Evolutionary conservation across 1,140 invertebrate genomes (phyloP).

Genomic region (Brachionus manjavacas): DNA sequence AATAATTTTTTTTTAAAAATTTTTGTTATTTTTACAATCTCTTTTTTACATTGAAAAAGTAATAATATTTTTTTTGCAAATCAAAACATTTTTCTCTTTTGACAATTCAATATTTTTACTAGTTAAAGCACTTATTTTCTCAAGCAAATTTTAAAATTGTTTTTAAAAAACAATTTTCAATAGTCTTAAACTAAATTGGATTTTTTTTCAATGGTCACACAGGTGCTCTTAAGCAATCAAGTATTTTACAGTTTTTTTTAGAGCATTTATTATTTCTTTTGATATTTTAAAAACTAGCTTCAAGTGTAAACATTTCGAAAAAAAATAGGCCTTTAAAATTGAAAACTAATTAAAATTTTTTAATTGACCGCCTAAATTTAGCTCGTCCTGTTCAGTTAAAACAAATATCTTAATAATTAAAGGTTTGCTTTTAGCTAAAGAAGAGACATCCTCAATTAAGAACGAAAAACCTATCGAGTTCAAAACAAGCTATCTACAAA

Average conservation of each 20-base stretch:
- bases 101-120: no score
- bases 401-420: neutral
- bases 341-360: neutral
- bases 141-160: neutral
- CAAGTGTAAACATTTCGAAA: neutral
- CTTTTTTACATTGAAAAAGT: no score
- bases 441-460: neutral
- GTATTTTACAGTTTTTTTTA: no score
- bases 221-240: no score
- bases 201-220: no score
- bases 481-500: neutral
- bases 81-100: no score
- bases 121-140: neutral
- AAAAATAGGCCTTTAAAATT: neutral
- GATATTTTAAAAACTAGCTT: neutral
- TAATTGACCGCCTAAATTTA: neutral
- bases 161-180: no score
- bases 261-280: neutral
- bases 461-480: neutral
- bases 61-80: no score
- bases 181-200: neutral
- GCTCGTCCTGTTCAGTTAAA: neutral
- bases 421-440: constrained; percentile 13
- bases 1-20: neutral
- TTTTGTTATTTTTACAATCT: no score